Conservation (phyloP, 1,140 invertebrate species). For the Helicoverpa armigera region DNA sequence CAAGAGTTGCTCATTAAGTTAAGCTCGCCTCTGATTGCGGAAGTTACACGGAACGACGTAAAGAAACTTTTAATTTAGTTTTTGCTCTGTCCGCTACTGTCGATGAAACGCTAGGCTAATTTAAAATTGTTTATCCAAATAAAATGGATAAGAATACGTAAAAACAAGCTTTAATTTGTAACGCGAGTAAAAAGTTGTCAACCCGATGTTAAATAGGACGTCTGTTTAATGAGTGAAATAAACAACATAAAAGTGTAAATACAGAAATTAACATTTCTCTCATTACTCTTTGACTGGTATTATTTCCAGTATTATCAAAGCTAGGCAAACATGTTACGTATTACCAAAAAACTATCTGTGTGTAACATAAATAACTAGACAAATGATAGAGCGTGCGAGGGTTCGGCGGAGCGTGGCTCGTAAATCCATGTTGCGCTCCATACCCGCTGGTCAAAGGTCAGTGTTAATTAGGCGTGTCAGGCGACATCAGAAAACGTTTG, state of each 20-base stretch:
- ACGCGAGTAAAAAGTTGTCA: neutral
- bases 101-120: constrained; percentile 24
- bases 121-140: constrained; percentile 42
- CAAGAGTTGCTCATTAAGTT: constrained; percentile 41
- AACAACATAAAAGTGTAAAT: neutral
- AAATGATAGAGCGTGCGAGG: no score
- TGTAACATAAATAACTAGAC: no score
- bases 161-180: neutral
- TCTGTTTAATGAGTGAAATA: constrained; percentile 2
- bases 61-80: constrained; percentile 42
- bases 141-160: constrained; percentile 14
- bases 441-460: constrained; percentile 10
- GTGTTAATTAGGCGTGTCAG: constrained; percentile 19
- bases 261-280: constrained; percentile 1
- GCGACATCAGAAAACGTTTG: neutral
- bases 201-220: neutral
- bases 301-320: no score
- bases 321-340: no score
- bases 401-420: neutral
- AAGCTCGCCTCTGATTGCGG: constrained; percentile 37
- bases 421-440: neutral
- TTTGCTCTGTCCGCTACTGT: constrained; percentile 36
- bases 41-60: constrained; percentile 38
- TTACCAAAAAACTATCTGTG: no score
- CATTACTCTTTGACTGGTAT: neutral